A percentile compares a stretch with the other conserved stretches of the same genome.
Conservation (phyloP, 1,140 invertebrate genomes). For the Lordiphosa mommai region DNA sequence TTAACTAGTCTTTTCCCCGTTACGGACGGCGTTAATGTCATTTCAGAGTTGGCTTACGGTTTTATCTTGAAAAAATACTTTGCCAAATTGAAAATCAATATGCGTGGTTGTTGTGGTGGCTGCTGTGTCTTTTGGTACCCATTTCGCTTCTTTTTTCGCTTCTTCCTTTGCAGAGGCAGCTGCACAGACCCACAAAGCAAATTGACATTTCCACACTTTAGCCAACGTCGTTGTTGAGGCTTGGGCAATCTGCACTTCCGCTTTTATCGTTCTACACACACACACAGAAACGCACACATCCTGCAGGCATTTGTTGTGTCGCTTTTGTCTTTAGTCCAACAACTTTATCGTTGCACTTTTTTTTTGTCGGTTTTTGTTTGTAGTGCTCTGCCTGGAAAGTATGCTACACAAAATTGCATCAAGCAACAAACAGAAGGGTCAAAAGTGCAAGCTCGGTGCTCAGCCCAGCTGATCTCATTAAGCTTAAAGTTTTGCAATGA, state of each 20-base stretch:
- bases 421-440: slow-evolving; percentile 14
- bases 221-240: slow-evolving; percentile 23
- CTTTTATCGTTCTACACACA: slow-evolving; percentile 48
- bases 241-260: slow-evolving; percentile 65
- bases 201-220: slow-evolving; percentile 75
- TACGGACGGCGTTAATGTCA: too few species aligned
- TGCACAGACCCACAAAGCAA: slow-evolving; percentile 43
- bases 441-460: background rate
- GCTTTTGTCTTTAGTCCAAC: slow-evolving; percentile 52
- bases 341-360: slow-evolving; percentile 65
- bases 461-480: slow-evolving; percentile 4
- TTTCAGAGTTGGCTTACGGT: slow-evolving; percentile 39
- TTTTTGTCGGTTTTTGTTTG: slow-evolving; percentile 13
- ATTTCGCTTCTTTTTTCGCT: background rate
- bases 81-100: slow-evolving; percentile 73
- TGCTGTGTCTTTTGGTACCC: background rate
- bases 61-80: slow-evolving; percentile 15
- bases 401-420: slow-evolving; percentile 44
- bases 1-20: too few species aligned
- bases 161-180: background rate
- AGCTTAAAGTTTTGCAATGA: slow-evolving; percentile 2
- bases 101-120: slow-evolving; percentile 37
- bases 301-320: slow-evolving; percentile 43
- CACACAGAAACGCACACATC: slow-evolving; percentile 3
- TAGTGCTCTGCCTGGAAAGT: slow-evolving; percentile 35